Base-by-base conservation (phyloP, 2,797 vertebrate genomes). In the Meriones psammophilus region DNA sequence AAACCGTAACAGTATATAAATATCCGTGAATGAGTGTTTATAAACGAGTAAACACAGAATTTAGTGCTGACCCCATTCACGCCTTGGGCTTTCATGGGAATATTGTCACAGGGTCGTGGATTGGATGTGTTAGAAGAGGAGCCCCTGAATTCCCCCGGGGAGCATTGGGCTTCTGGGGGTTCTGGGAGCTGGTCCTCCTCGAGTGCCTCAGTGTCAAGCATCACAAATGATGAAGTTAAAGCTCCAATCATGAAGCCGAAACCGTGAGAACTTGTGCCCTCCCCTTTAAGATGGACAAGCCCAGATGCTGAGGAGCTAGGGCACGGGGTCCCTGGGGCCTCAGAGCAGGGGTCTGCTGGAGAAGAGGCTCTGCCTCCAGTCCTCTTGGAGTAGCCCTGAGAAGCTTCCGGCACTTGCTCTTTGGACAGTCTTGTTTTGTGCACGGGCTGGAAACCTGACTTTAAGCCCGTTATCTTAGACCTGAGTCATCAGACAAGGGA, bases 21-120 rank as follows among this genome's bases (percentile, higher is more conserved):
- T 94, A 79, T 28, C 42, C 94, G 81, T 94, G 12, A 94, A 56
- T 85, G 78, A 85, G 88, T 56, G 9, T 56, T 4, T 79, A 77
- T 15, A 86, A 76, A 42, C 60, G 22, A 91, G 68, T 54, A 85
- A 92, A 79, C 42, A 87, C 30, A 58, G 89, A 60, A 92, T 30
- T 42, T 84, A 22, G 20, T 62, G 42, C 28, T n/a, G 46, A 88
- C 22, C 62, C 7, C 46, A 73, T 94, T 78, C 39, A 58, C 91
- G 66, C 18, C 46, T 86, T 92, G 54, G 28, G 20, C 74, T 95
- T 88, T 50, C 94, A 92, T 90, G 71, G 42, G 36, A 91, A 91
- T 71, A 18, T 22, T 87, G 68, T 89, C 76, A 46, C 26, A 88
- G 68, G 88, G 60, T 28, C 46, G 42, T 76, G 39, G 58, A 33